Evolutionary conservation across 1,140 invertebrate genomes (phyloP), one percentile per base, ranked within the genome.

Genomic region (Elysia chlorotica): DNA sequence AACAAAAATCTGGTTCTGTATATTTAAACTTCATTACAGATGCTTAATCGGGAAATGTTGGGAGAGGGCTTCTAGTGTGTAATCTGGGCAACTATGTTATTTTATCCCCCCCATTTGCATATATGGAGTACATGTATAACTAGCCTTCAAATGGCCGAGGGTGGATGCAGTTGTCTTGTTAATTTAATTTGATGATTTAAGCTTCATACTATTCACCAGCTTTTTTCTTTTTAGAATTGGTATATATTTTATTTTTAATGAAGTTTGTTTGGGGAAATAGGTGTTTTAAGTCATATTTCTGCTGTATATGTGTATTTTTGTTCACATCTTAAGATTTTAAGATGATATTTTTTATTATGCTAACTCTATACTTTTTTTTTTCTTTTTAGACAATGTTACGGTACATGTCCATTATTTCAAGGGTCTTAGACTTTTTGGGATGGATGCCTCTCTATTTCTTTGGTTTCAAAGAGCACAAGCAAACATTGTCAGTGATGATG

Each of bases 401-500:
- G 28, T 71, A 71, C 30, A 71, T 28, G n/a, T 71, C 69, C 23
- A 14, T 71, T 23, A 23, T 63, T 10, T 17, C 48, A 35, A 28
- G 69, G 23, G 30, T 53, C 21, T 36, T 71, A 2, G 59, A 71
- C 25, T 14, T 63, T 36, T 21, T 63, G 61, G 23, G 61, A 23
- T 36, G 33, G 37, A 71, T n/a, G 30, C 69, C 69, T 41, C 35
- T 71, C 23, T 71, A 71, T n/a, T 63, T 71, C 28, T 4, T 71
- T 10, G 69, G 59, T 21, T 62, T 62, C 23, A 23, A 25, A 23
- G 69, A 71, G 6, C 17, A 71, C 21, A 71, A 71, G 35, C 57
- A 63, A 41, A 30, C 17, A 1, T 10, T 71, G 35, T 31, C 36
- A 3, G 59, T 63, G 14, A 35, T 62, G n/a, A 23, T 71, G 38